Percentiles rank a stretch among this genome's conserved stretches.
Evolutionary conservation across 2,113 vertebrate genomes (phyloP).

Genomic region (Rhadina sibilatrix): DNA sequence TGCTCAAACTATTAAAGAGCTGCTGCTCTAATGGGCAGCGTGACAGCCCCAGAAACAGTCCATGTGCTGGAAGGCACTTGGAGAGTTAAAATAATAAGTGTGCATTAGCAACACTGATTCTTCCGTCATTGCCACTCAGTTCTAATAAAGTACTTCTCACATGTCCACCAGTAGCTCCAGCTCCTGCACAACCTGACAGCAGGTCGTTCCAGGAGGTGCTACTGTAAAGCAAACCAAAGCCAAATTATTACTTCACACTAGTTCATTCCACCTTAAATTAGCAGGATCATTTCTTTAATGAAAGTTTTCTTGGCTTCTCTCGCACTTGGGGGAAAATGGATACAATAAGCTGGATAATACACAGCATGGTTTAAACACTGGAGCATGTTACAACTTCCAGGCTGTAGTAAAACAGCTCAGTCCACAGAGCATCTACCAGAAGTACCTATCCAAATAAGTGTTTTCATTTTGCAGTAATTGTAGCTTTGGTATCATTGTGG

Average conservation of each 20-base stretch:
- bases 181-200: not conserved
- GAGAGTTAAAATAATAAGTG: not conserved
- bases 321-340: not conserved
- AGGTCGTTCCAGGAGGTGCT: not conserved
- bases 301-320: not conserved
- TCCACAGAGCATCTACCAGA: not conserved
- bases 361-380: not conserved
- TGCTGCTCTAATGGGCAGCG: fast-evolving
- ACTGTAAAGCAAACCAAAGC: not conserved
- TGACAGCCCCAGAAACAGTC: not conserved
- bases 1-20: not conserved
- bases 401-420: not conserved
- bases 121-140: not conserved
- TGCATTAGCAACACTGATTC: not conserved
- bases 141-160: not conserved
- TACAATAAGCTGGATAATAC: not conserved
- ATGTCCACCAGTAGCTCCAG: not conserved
- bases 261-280: constrained; percentile 11
- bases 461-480: not conserved
- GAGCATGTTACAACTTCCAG: not conserved
- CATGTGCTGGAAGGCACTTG: not conserved
- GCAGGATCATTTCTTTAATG: not conserved
- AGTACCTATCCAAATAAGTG: not conserved
- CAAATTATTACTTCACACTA: constrained; percentile 34
- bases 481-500: not conserved